Evolutionary conservation across 2,888 invertebrate species (phyloP).

Genomic region (Neoitamus cyanurus): DNA sequence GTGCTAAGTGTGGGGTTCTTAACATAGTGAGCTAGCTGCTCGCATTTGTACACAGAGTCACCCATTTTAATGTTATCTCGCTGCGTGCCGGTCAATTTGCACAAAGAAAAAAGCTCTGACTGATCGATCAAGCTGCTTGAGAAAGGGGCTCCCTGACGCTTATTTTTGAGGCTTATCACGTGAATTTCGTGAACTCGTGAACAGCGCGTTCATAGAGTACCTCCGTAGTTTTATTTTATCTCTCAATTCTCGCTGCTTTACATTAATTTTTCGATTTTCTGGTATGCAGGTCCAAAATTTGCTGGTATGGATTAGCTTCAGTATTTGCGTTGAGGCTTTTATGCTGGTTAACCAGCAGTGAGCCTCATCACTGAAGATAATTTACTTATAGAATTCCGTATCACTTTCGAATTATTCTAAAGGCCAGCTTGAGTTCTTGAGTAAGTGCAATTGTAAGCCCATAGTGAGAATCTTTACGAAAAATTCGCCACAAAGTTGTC

Average conservation of each 20-base stretch:
- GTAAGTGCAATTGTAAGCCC: too few species aligned
- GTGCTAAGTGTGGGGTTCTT: not conserved
- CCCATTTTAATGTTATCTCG: not conserved
- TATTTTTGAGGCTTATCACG: not conserved
- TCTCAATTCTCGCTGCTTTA: not conserved
- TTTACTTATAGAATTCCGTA: too few species aligned
- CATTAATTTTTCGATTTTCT: not conserved
- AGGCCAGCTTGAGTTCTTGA: too few species aligned
- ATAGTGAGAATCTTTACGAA: too few species aligned
- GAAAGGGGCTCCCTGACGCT: not conserved
- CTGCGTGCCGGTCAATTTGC: not conserved
- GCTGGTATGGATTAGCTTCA: too few species aligned
- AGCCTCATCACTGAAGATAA: too few species aligned
- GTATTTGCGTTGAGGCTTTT: too few species aligned
- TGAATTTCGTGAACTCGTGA: not conserved
- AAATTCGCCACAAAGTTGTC: too few species aligned
- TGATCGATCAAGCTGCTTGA: not conserved
- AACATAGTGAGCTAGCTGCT: not conserved
- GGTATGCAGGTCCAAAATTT: too few species aligned
- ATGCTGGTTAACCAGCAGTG: too few species aligned
- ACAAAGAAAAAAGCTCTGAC: not conserved
- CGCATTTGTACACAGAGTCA: not conserved
- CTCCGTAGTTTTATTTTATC: not conserved
- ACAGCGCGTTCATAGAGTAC: not conserved
- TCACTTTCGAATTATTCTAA: too few species aligned